Evolutionary conservation across 2,797 vertebrate species (phyloP).

Genomic region (Orientallactaga sibirica): DNA sequence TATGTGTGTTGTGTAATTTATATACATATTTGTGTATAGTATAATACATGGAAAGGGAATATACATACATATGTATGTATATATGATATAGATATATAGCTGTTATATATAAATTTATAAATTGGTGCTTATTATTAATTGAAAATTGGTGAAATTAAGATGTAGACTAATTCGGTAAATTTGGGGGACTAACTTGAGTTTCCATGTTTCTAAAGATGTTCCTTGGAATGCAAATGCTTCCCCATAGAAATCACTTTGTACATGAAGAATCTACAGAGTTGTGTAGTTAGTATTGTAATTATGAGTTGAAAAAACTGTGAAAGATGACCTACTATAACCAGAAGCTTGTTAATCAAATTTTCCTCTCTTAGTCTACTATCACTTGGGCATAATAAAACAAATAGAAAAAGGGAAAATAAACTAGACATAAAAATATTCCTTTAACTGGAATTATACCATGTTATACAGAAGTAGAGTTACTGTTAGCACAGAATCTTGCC

Average conservation of each 20-base stretch:
- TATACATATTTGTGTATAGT: not conserved
- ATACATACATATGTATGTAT: no score
- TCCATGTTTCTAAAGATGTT: not conserved
- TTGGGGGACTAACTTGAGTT: not conserved
- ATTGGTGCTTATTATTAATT: not conserved
- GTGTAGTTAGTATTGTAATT: not conserved
- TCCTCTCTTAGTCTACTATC: not conserved
- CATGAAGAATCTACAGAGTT: not conserved
- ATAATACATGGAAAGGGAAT: no score
- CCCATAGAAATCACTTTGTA: not conserved
- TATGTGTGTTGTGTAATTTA: not conserved
- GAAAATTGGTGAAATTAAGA: not conserved
- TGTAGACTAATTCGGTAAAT: not conserved
- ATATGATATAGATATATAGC: no score
- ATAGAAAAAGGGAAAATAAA: conserved; percentile 23
- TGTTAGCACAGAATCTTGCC: conserved; percentile 33
- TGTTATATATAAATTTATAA: not conserved
- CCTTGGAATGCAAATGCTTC: not conserved
- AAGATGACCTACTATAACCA: not conserved
- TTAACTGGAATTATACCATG: conserved; percentile 35
- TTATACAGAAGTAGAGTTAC: conserved; percentile 9
- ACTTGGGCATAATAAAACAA: conserved; percentile 8
- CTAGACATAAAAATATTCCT: conserved; percentile 9
- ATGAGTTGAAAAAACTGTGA: not conserved
- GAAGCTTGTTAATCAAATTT: conserved; percentile 11